Evolutionary conservation across 2,797 vertebrate species (phyloP), one percentile per base, ranked within the genome.

Genomic region (Crocodylus rhombifer): DNA sequence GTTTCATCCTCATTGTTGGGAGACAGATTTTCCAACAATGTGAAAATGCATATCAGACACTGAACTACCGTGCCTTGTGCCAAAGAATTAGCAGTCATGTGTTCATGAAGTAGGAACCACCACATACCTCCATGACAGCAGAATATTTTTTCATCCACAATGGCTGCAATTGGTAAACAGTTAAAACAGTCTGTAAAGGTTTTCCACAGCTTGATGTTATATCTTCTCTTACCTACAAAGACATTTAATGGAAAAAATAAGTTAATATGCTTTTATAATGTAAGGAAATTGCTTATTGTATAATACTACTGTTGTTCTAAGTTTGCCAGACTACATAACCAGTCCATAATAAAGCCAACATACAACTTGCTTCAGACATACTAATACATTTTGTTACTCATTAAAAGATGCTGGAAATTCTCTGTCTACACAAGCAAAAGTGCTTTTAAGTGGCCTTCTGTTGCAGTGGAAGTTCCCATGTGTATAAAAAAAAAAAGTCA

Each of bases 171-270:
- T 60, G 99, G 99, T 95, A 99, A 99, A 97, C 99, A 99, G 97
- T 99, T 99, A 97, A 99, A 99, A 97, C 99, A 99, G 97, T 99
- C 99, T 91, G 99, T 99, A 97, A 99, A 99, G 61, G 99, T 99
- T 98, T 99, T 99, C 99, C 99, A 99, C 87, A 99, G 98, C 96
- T 99, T 99, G 97, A 99, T 99, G 95, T 99, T 99, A 95, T 99
- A 99, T 97, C 99, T 98, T 98, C 99, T 98, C 99, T 99, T 99
- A 98, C 99, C 99, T 99, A 93, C 69, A 90, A 94, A 28, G 90
- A 87, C 16, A 95, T 87, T 79, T 88, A 7, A 84, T n/a, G 18
- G 86, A 82, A 87, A 36, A 73, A 86, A 80, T 28, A 1, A 51
- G 25, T 95, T 79, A 92, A 18, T 20, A 33, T 2, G 12, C 4